Evolutionary conservation across 2,797 vertebrate genomes (phyloP).

Genomic region (Cygnus olor): DNA sequence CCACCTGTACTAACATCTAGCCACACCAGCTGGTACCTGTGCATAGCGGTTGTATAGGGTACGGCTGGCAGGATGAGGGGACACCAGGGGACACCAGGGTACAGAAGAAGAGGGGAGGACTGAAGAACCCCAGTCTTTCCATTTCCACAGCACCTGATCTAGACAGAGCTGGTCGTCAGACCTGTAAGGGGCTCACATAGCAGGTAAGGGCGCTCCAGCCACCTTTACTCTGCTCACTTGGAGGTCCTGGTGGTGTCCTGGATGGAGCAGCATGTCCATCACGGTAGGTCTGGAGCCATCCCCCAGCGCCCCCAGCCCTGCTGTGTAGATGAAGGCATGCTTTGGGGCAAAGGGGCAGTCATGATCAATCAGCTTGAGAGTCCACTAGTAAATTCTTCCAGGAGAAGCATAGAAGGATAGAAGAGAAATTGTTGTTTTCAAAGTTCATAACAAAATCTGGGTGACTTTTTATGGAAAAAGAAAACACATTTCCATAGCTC

Average conservation of each 20-base stretch:
- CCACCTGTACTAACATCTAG: accelerated
- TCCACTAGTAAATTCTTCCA: background rate
- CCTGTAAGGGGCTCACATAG: background rate
- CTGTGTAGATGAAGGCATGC: accelerated
- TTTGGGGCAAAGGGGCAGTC: background rate
- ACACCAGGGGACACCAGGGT: background rate
- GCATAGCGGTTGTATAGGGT: background rate
- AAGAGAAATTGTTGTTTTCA: background rate
- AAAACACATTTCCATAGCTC: constrained; percentile 38
- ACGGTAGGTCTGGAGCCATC: background rate
- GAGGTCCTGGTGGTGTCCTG: accelerated
- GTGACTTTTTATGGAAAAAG: constrained; percentile 1
- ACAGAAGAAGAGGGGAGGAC: background rate
- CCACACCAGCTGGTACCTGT: background rate
- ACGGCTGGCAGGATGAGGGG: accelerated
- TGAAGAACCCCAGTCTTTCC: background rate
- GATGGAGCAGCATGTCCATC: accelerated
- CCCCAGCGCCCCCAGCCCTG: background rate
- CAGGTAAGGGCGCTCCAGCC: background rate
- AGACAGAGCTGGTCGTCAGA: background rate
- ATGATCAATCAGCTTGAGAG: background rate
- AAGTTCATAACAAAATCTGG: background rate
- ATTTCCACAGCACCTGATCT: background rate
- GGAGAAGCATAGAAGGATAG: background rate
- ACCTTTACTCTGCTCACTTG: background rate